Base-by-base conservation (phyloP, 23 tunicate genomes). In the Phallusia fumigata region DNA sequence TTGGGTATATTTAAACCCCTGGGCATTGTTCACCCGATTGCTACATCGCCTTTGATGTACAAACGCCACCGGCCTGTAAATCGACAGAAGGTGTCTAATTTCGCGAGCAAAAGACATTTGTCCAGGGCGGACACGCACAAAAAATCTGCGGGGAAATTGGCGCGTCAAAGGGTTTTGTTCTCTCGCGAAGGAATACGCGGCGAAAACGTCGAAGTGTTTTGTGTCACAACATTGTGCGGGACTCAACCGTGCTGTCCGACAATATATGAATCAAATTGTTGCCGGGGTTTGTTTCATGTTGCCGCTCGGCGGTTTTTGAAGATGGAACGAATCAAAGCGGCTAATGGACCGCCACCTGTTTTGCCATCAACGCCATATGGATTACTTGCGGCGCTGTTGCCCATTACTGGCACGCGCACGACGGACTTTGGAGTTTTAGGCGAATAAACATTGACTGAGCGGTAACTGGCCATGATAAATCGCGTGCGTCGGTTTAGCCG, bases 281-380 rank as follows among this genome's bases (percentile, higher is more conserved):
- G 69, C 18, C 58, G 18, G 58, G 18, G 58, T 18, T 51, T 51
- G 47, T 40, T 58, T 58, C 28, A 58, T 21, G 69, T 58, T 16
- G 69, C 69, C 69, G 69, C 69, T 22, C 28, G 26, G 69, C 69
- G 13, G 15, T 1, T 58, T 58, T 58, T 58, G 16, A 58, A 58
- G 28, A 58, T 24, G 69, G 69, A 1, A 24, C n/a, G 16, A 22
- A 58, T 58, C 69, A 58, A 58, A 58, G 69, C 69, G 69, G 69
- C 69, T 58, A 58, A 58, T 58, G 69, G 69, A 22, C 28, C 69
- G 69, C 69, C 69, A 58, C 69, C 69, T 58, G 69, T 58, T 58
- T 58, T 58, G 69, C 15, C 69, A 58, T 58, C 69, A 58, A 21
- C 69, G 69, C 11, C 69, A 24, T 58, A 24, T 58, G 69, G 69